Evolutionary conservation across 2,797 vertebrate species (phyloP), one percentile per base, ranked within the genome.

Genomic region (Sitta carolinensis): DNA sequence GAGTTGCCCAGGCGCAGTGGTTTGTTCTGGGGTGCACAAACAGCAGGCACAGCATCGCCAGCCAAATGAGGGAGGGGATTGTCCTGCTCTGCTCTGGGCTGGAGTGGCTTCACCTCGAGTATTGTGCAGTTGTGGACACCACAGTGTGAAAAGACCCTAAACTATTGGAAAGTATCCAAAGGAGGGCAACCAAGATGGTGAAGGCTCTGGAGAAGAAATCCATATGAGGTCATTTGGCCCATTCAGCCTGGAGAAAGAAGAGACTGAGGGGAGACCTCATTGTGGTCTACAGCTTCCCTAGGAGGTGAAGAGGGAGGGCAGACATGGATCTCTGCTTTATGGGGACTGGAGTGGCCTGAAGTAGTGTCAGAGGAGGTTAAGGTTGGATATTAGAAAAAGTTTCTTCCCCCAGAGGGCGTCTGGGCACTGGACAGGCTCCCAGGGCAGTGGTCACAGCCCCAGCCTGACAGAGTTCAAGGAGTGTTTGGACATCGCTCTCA

Each of bases 401-500:
- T 55, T 73, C 30, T 73, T 29, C 30, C 8, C 16, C 13, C 50
- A 25, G 42, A n/a, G 20, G 16, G 10, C 40, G 68, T 6, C 25
- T 72, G n/a, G 40, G 40, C 29, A 19, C 16, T 55, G 58, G 40
- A 13, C 25, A 34, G 55, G 29, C 29, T 55, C 42, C 23, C 29
- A 47, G 34, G 50, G 16, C 3, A 48, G n/a, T 22, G 58, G 23
- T 47, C 58, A 29, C 58, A 73, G 29, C 42, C 16, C 8, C 42
- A 63, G 16, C 34, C 42, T 73, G 50, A 19, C 34, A 23, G 48
- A 32, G 19, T 5, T 63, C 12, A 23, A 4, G 19, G 19, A 17
- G 18, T 6, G 4, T 63, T 47, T 23, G 50, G 29, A 38, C 22
- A 15, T n/a, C 0, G 0, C 34, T 63, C 29, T n/a, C 0, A 0